Evolutionary conservation across 2,797 vertebrate genomes (phyloP), one percentile per base, ranked within the genome.

Genomic region (Mionectes olivaceus): DNA sequence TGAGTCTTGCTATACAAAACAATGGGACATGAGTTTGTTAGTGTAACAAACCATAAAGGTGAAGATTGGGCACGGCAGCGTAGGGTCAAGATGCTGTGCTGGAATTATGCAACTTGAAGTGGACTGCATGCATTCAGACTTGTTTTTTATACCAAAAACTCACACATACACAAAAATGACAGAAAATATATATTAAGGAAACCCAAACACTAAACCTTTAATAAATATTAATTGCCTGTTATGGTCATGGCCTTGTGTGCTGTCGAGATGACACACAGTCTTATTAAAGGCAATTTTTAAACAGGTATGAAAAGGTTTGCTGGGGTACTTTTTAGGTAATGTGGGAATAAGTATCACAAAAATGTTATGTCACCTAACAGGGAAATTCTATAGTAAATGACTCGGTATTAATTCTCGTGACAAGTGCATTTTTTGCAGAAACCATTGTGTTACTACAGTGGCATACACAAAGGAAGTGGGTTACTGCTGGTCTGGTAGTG

Each of bases 381-480:
- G 33, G 46, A 63, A 86, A 69, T 95, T 89, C 59, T 79, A 13
- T 23, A 93, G 46, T 60, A 83, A 89, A 85, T 74, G 27, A 65
- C 55, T 30, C 46, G 41, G 60, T 84, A 89, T 63, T 71, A 90
- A 91, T 91, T 92, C 77, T 24, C 0, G 0, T 69, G 50, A 28
- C 32, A 93, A 81, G 46, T 46, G 25, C 16, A 56, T 59, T 86
- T 93, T 93, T 75, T 90, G 55, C 37, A 82, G 90, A 87, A 93
- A 19, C 47, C 53, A 63, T 65, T 89, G 55, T 80, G 64, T 82
- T 87, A 46, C 22, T 56, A 80, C 57, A 64, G 68, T 67, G 43
- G 22, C 35, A 59, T 63, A 32, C 14, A 87, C 37, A 94, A 93
- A 93, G 46, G 52, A 85, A 89, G 23, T 56, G 71, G 60, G 44